These are phyloP conservation scores for Spisula subtruncata DNA, from an alignment of 2,888 invertebrate genomes.

Conservation along the genomic window DNA sequence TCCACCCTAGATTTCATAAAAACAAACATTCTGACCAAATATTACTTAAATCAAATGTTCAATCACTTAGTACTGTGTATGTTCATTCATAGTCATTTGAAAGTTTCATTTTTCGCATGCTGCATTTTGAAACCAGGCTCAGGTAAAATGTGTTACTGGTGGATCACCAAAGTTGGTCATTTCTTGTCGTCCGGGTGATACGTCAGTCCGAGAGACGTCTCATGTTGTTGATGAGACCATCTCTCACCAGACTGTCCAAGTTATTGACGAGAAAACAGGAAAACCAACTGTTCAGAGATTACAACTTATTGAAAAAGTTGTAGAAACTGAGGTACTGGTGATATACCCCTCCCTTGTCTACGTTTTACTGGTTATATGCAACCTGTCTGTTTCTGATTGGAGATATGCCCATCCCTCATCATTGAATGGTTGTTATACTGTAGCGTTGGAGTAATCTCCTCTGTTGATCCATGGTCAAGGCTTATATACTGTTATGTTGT, in stretches of 20 bases:
- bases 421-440: too few relatives aligned
- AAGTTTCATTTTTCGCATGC: slow-evolving; percentile 54
- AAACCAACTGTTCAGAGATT: slow-evolving; percentile 79
- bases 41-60: too few relatives aligned
- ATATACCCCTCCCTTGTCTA: background rate
- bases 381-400: too few relatives aligned
- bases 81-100: background rate
- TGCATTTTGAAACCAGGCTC: slow-evolving; percentile 49
- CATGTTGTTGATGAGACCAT: slow-evolving; percentile 80
- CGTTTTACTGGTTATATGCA: too few relatives aligned
- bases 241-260: slow-evolving; percentile 78
- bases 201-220: slow-evolving; percentile 74
- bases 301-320: slow-evolving; percentile 80
- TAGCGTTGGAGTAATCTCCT: too few relatives aligned
- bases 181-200: slow-evolving; percentile 75
- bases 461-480: too few relatives aligned
- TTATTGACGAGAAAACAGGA: slow-evolving; percentile 80
- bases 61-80: too few relatives aligned
- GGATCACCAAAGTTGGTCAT: slow-evolving; percentile 69
- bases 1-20: too few relatives aligned
- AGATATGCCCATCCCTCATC: too few relatives aligned
- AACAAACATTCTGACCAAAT: too few relatives aligned
- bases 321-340: slow-evolving; percentile 82
- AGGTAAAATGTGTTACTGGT: slow-evolving; percentile 56
- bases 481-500: too few relatives aligned